These are phyloP conservation scores for Polylopha cassiicola DNA, from an alignment of 2,888 invertebrate genomes.

Conservation along the genomic window DNA sequence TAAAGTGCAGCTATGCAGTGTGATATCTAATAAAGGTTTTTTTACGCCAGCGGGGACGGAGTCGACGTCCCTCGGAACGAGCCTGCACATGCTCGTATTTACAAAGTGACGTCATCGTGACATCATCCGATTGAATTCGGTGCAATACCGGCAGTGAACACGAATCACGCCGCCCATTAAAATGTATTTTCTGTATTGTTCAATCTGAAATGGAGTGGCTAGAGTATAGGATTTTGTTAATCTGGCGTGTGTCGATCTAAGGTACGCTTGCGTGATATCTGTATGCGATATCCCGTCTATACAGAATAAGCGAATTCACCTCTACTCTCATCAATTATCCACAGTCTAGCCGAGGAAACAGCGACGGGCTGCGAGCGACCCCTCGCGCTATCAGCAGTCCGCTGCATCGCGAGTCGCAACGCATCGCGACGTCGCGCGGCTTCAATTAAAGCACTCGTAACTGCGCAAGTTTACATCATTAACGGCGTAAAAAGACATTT, in stretches of 20 bases:
- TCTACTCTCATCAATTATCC: slow-evolving; percentile 61
- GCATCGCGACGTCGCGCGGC: slow-evolving; percentile 49
- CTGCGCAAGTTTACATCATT: slow-evolving; percentile 73
- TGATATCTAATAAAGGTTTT: slow-evolving; percentile 9
- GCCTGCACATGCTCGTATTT: slow-evolving; percentile 9
- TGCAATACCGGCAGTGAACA: slow-evolving; percentile 39
- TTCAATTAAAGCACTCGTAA: slow-evolving; percentile 66
- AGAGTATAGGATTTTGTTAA: too few relatives aligned
- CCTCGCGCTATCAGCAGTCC: slow-evolving; percentile 34
- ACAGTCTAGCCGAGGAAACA: slow-evolving; percentile 46
- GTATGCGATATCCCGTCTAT: too few relatives aligned
- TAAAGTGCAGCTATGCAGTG: slow-evolving; percentile 9
- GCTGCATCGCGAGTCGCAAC: slow-evolving; percentile 46
- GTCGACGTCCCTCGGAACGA: slow-evolving; percentile 1
- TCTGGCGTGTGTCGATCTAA: too few relatives aligned
- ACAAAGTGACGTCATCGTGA: slow-evolving; percentile 33
- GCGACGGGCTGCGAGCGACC: slow-evolving; percentile 32
- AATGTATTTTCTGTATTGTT: neutral
- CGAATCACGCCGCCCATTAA: neutral
- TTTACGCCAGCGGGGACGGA: slow-evolving; percentile 4
- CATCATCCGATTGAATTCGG: slow-evolving; percentile 40
- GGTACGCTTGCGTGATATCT: too few relatives aligned
- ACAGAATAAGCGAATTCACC: slow-evolving; percentile 40
- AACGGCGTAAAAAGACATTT: slow-evolving; percentile 76
- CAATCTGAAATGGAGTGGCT: neutral